Evolutionary conservation across 2,797 vertebrate species (phyloP), one percentile per base, ranked within the genome.

Genomic region (Tapirus indicus): DNA sequence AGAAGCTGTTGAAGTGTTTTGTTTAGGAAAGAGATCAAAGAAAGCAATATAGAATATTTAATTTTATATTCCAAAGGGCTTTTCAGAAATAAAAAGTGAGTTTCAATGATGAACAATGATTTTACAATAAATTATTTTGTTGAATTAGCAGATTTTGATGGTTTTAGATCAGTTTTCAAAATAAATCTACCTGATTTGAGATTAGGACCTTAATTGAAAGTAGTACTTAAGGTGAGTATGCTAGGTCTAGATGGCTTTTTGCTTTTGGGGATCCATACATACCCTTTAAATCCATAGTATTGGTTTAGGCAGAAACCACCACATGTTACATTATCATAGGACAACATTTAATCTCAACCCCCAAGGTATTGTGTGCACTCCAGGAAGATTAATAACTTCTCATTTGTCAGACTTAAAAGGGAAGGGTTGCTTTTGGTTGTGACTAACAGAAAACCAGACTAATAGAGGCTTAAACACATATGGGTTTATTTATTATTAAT

Each of bases 121-220:
- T 66, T 93, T 92, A 12, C 11, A 88, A n/a, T 20, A 84, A 29
- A 35, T 87, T 47, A 82, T 83, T 95, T 89, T 92, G 71, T 27
- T 64, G 52, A 44, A 29, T 66, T 60, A 84, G 41, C 54, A 56
- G 23, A 68, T 58, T 84, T 88, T 64, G 44, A 75, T 89, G 18
- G 21, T 32, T 58, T 95, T 77, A 85, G 27, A 69, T 0, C 18
- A 56, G 13, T 80, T 95, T 86, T 92, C 56, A 94, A 86, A 90
- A 77, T 80, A 94, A 91, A 88, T 8, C 18, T 87, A 74, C 68
- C 21, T 60, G 38, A 56, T 7, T 7, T 54, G 88, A 88, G 72
- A 62, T 85, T 69, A 91, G 56, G 54, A 88, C 77, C 41, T 52
- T 35, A 91, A 88, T 49, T 41, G 38, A 41, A 64, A 23, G 27